Conservation (phyloP, 2,888 invertebrate genomes). For the Phoenoteleia sp. region DNA sequence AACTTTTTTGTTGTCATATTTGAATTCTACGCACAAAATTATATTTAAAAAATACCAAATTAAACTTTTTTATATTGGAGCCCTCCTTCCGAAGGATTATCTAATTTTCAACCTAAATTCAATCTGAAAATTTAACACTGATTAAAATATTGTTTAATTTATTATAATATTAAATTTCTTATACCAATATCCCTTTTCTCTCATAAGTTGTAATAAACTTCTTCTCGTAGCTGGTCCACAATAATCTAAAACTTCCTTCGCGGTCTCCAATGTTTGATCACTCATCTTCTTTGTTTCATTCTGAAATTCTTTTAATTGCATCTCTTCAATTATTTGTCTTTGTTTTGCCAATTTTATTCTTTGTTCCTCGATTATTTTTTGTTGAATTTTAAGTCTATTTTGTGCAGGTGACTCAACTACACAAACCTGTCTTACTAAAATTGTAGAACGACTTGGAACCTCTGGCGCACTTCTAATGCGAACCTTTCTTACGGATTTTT, state of each 20-base stretch:
- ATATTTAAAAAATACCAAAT: too few species aligned
- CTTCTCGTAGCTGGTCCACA: conserved; percentile 80
- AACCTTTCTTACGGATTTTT: conserved; percentile 28
- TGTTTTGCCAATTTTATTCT: conserved; percentile 91
- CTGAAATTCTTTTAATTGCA: conserved; percentile 91
- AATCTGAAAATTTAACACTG: too few species aligned
- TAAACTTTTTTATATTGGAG: too few species aligned
- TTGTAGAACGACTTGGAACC: conserved; percentile 1
- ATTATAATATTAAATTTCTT: neutral
- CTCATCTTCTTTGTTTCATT: conserved; percentile 87
- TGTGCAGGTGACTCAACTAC: conserved; percentile 78
- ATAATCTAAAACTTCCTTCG: conserved; percentile 88
- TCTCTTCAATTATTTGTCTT: conserved; percentile 91
- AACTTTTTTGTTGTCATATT: too few species aligned
- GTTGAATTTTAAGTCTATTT: conserved; percentile 88
- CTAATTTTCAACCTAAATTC: too few species aligned
- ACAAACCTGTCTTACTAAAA: conserved; percentile 33
- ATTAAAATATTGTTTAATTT: neutral
- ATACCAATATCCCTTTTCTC: conserved; percentile 81
- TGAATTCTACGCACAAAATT: too few species aligned
- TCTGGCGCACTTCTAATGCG: conserved; percentile 49
- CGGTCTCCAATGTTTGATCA: conserved; percentile 88
- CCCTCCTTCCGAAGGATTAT: too few species aligned
- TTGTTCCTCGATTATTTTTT: conserved; percentile 91
- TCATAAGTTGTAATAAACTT: conserved; percentile 81